Conservation (phyloP, 1,140 invertebrate species). For the Danaus melanippus region DNA sequence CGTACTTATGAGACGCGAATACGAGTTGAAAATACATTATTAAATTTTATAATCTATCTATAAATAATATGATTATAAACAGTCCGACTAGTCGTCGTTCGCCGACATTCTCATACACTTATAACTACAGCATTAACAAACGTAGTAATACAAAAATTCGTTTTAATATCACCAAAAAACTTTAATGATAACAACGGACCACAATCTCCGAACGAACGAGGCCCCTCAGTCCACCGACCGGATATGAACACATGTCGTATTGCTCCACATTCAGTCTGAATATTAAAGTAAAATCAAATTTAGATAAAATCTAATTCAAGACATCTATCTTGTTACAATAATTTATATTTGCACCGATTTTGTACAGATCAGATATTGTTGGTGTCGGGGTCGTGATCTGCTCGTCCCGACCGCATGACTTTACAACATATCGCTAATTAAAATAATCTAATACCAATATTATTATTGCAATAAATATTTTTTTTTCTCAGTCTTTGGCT, state of each 20-base stretch:
- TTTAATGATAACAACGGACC: too few species aligned
- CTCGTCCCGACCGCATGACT: not conserved
- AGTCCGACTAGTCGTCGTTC: too few species aligned
- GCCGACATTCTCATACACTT: too few species aligned
- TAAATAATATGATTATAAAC: too few species aligned
- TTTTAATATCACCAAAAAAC: too few species aligned
- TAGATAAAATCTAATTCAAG: not conserved
- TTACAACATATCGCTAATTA: constrained; percentile 39
- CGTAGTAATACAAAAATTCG: too few species aligned
- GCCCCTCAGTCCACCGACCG: not conserved
- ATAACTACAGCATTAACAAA: too few species aligned
- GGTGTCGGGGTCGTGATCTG: too few species aligned
- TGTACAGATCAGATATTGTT: constrained; percentile 1
- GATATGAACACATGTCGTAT: constrained; percentile 22
- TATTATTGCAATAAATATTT: constrained; percentile 61
- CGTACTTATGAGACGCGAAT: too few species aligned
- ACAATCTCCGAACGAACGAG: not conserved
- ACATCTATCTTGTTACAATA: not conserved
- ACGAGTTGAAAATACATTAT: too few species aligned
- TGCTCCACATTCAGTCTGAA: constrained; percentile 14
- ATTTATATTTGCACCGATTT: constrained; percentile 4
- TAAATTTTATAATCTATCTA: too few species aligned
- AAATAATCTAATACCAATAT: constrained; percentile 60
- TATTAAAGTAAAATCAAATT: not conserved
- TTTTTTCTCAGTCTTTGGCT: constrained; percentile 61